Percentiles rank a stretch among this genome's conserved stretches.
Conservation (phyloP, 2,113 vertebrate genomes). For the Spea bombifrons region DNA sequence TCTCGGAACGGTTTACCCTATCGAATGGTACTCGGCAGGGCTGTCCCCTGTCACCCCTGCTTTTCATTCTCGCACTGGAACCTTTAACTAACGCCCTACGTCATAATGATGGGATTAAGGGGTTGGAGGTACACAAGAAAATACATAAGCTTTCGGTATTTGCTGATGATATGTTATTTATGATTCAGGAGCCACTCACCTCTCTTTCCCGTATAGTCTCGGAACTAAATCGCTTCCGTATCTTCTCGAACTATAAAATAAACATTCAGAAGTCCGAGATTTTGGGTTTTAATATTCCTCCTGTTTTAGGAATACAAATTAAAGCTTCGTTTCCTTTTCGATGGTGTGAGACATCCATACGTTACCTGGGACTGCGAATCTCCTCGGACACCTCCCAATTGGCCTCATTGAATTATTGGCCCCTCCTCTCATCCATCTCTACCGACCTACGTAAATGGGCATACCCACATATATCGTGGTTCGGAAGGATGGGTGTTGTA, state of each 20-base stretch:
- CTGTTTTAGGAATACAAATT: background rate
- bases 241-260: background rate
- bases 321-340: background rate
- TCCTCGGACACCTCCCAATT: too few species aligned
- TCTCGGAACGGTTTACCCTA: background rate
- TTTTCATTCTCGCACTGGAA: background rate
- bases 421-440: too few species aligned
- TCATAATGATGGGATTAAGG: background rate
- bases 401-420: too few species aligned
- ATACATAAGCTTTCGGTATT: background rate
- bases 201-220: background rate
- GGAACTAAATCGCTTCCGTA: background rate
- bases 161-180: background rate
- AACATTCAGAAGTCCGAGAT: background rate
- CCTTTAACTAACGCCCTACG: background rate
- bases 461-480: too few species aligned
- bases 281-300: background rate
- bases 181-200: too few species aligned
- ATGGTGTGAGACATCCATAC: background rate
- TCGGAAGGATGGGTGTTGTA: too few species aligned
- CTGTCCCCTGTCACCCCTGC: background rate
- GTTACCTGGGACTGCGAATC: background rate
- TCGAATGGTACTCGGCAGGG: background rate
- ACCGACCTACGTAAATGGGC: too few species aligned
- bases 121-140: background rate